Percentiles rank a stretch among this genome's conserved stretches.
Evolutionary conservation across 2,113 vertebrate genomes (phyloP).

Genomic region (Vidua chalybeata): DNA sequence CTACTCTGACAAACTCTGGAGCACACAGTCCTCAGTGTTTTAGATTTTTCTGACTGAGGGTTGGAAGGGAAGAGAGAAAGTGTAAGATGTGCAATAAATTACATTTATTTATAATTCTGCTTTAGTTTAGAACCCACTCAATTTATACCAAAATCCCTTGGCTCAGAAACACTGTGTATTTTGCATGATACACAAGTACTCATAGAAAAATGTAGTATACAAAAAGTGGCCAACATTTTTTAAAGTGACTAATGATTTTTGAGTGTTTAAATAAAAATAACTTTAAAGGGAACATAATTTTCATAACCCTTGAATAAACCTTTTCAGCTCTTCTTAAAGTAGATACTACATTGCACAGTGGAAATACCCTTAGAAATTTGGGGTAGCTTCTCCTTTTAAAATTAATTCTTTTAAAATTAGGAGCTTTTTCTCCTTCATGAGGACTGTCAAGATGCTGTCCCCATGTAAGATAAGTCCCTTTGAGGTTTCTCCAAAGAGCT

Average conservation of each 20-base stretch:
- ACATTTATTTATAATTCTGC: neutral
- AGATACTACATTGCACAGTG: neutral
- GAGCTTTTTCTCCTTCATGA: neutral
- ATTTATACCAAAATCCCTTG: slow-evolving; percentile 13
- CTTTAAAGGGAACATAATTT: neutral
- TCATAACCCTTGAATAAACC: neutral
- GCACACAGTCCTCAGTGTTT: neutral
- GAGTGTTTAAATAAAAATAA: slow-evolving; percentile 12
- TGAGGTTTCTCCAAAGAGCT: neutral
- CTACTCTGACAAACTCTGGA: neutral
- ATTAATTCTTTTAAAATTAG: neutral
- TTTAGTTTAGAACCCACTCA: neutral
- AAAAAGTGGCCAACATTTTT: slow-evolving; percentile 13
- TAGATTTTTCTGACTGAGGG: neutral
- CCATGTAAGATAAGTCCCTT: neutral
- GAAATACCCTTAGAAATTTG: neutral
- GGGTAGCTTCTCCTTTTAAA: neutral
- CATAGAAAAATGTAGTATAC: neutral
- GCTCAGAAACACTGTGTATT: neutral
- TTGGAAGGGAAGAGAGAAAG: neutral
- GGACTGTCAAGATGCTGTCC: neutral
- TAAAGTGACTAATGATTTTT: slow-evolving; percentile 48
- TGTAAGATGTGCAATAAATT: neutral
- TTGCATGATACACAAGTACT: neutral
- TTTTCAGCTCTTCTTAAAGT: neutral